A percentile compares a stretch with the other conserved stretches of the same genome.
These are phyloP conservation scores for Anoplolepis gracilipes DNA, from an alignment of 1,140 invertebrate species.

Conservation along the genomic window DNA sequence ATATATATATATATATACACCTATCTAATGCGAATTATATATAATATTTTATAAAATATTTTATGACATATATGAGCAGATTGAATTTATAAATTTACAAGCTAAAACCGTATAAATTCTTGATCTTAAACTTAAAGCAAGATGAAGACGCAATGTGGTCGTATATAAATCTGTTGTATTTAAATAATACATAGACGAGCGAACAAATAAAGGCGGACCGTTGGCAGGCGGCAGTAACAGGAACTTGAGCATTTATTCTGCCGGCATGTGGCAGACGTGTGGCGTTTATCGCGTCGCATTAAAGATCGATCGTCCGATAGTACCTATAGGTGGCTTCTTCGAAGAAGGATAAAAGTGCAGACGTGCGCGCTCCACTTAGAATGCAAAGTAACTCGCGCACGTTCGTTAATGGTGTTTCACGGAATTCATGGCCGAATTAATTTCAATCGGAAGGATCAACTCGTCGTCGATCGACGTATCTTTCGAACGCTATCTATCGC, in stretches of 20 bases:
- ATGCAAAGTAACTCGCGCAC: conserved; percentile 29
- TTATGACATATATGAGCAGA: not conserved
- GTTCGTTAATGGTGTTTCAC: conserved; percentile 24
- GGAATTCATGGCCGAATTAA: not conserved
- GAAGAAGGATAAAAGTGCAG: conserved; percentile 36
- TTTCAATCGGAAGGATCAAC: not conserved
- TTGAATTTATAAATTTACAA: not conserved
- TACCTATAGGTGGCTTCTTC: conserved; percentile 27
- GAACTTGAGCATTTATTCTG: conserved; percentile 46
- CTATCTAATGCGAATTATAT: not conserved
- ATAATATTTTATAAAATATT: conserved; percentile 1
- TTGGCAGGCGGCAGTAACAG: conserved; percentile 30
- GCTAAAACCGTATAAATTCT: not conserved
- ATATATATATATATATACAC: not conserved
- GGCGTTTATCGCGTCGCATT: conserved; percentile 53
- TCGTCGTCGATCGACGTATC: not conserved
- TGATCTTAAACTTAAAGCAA: not conserved
- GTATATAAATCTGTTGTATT: conserved; percentile 1
- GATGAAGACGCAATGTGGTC: conserved; percentile 36
- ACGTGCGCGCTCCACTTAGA: conserved; percentile 39
- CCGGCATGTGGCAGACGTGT: conserved; percentile 51
- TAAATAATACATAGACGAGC: conserved; percentile 18
- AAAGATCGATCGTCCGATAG: conserved; percentile 46
- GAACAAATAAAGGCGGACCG: conserved; percentile 1
- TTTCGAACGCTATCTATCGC: not conserved